Base-by-base conservation (phyloP, 2,113 vertebrate genomes). In the Pangasianodon hypophthalmus region DNA sequence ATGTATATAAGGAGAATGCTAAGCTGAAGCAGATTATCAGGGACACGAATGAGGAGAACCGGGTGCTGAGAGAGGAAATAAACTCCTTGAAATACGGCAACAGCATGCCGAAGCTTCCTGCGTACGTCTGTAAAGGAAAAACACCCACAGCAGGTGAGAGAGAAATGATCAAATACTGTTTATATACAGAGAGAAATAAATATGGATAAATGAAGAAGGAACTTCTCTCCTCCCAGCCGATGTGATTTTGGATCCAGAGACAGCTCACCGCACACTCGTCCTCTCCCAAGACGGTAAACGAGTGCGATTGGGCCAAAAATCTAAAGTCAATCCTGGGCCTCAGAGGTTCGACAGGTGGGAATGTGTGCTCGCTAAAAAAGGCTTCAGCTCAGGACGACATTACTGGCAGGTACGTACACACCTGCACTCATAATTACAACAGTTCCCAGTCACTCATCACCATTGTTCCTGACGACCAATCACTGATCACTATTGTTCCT, bases 301-400 rank as follows among this genome's bases (percentile, higher is more conserved):
- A 46, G 86, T 87, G 9, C 77, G 67, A 71, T 16, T 67, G 46
- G 64, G 64, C 4, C 44, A 58, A 71, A 50, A 48, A 58, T 7
- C 52, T 32, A 87, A 71, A 46, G 48, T 82, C 86, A 50, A 52
- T 26, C 21, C 80, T 18, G 62, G 64, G 13, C 86, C 85, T n/a
- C 60, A 90, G 29, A 69, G 62, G 81, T 82, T 90, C 13, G 60
- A 83, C 81, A 81, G 64, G 46, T 87, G 85, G 85, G 64, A 75
- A 50, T 83, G 85, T 71, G 89, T 84, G 3, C 48, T 90, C 32
- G 86, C 75, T 10, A 84, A 48, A 83, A 58, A 84, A 21, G 48
- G 86, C 89, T 90, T 87, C 67, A 84, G 50, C 50, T 87, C 89
- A 69, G 85, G 85, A 60, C 85, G 89, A 46, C 86, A 82, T 46